Conservation (phyloP, 2,888 invertebrate genomes). For the Tinea trinotella region DNA sequence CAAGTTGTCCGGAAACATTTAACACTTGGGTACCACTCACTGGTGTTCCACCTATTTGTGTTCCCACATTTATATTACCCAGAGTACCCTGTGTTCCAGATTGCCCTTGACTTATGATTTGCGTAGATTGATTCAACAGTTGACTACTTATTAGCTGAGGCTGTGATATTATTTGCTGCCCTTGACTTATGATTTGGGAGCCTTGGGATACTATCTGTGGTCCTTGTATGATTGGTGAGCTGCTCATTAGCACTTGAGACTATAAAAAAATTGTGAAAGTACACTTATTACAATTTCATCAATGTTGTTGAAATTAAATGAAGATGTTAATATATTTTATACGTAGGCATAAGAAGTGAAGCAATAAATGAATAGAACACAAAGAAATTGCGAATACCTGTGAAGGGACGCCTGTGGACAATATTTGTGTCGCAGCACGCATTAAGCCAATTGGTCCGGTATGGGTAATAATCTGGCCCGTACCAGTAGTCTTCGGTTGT, state of each 20-base stretch:
- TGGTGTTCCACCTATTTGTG: slow-evolving; percentile 23
- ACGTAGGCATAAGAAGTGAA: too few species aligned
- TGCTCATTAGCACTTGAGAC: slow-evolving; percentile 62
- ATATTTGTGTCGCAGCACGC: slow-evolving; percentile 62
- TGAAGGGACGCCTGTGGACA: slow-evolving; percentile 55
- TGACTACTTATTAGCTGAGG: slow-evolving; percentile 53
- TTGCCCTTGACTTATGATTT: slow-evolving; percentile 66
- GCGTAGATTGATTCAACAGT: slow-evolving; percentile 53
- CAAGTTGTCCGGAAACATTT: slow-evolving; percentile 52
- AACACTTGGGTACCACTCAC: slow-evolving; percentile 40
- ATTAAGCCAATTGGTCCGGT: slow-evolving; percentile 52
- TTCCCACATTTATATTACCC: not conserved
- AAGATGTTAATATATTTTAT: too few species aligned
- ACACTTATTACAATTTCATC: not conserved
- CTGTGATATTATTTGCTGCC: slow-evolving; percentile 53
- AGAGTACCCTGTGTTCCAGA: not conserved
- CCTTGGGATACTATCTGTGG: slow-evolving; percentile 60
- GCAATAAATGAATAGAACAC: not conserved
- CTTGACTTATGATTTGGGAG: slow-evolving; percentile 51
- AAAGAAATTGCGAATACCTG: slow-evolving; percentile 39
- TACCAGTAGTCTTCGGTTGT: slow-evolving; percentile 46
- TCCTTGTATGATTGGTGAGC: slow-evolving; percentile 56
- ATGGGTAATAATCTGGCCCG: slow-evolving; percentile 55
- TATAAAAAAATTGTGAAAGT: slow-evolving; percentile 30
- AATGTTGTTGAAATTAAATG: not conserved